These are phyloP conservation scores for Machimus atricapillus DNA, from an alignment of 2,888 invertebrate species.

Conservation along the genomic window DNA sequence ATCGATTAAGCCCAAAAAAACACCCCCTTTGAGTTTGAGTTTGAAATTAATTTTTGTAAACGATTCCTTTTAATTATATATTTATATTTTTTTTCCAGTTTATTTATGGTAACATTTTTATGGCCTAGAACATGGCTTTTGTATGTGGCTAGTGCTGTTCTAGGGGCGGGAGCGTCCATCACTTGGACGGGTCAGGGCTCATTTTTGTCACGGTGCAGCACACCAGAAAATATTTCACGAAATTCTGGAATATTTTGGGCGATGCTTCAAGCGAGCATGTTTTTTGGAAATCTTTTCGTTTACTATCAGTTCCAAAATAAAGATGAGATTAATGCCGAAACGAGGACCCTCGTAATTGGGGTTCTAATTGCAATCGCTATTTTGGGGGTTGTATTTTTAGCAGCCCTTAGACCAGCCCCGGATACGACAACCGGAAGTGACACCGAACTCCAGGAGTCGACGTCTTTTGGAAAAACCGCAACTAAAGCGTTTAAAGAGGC, in stretches of 20 bases:
- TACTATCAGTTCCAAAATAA: constrained; percentile 88
- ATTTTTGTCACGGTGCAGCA: constrained; percentile 89
- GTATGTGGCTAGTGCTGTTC: constrained; percentile 82
- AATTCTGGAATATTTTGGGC: constrained; percentile 99
- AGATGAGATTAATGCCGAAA: constrained; percentile 72
- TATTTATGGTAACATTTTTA: constrained; percentile 89
- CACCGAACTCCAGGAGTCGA: constrained; percentile 64
- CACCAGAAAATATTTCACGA: constrained; percentile 83
- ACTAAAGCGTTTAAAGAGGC: constrained; percentile 78
- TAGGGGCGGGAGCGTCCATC: constrained; percentile 91
- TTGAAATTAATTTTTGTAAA: no score
- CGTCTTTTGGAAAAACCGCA: constrained; percentile 59
- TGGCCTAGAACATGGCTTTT: constrained; percentile 83
- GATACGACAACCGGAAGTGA: constrained; percentile 57
- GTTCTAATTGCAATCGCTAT: constrained; percentile 77
- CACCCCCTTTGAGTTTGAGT: no score
- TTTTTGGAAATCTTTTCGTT: constrained; percentile 95
- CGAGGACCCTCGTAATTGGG: constrained; percentile 80
- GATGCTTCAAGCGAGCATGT: constrained; percentile 90
- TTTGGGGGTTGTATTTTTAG: constrained; percentile 74
- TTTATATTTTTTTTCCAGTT: constrained; percentile 65
- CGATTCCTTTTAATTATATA: neutral
- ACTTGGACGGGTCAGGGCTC: constrained; percentile 97
- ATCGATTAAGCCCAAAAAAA: no score
- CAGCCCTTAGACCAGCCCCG: constrained; percentile 69